Base-by-base conservation (phyloP, 2,113 vertebrate genomes). In the Aspiorhynchus laticeps region DNA sequence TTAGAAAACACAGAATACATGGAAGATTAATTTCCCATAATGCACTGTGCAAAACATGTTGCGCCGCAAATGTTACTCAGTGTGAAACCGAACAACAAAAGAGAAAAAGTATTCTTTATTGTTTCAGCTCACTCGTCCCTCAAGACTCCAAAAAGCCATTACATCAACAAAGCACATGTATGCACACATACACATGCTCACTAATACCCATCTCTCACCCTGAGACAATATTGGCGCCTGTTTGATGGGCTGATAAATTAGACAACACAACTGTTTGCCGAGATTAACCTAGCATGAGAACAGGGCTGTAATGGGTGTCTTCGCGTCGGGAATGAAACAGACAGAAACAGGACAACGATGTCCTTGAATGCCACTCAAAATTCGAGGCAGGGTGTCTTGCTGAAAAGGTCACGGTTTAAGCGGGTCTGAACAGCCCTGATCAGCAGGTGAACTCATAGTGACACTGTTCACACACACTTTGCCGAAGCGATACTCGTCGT, bases 171-270 rank as follows among this genome's bases (percentile, higher is more conserved):
- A 24, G 19, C 43, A 46, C 53, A 48, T 17, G 43, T 43, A 17
- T 17, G 51, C 83, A 67, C 28, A 59, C 82, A 31, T 61, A 81
- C 46, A 84, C 83, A 43, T 85, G 19, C 83, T 48, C 85, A 69
- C 77, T 19, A 79, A 87, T 91, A 80, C 84, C 91, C 89, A 51
- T 87, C 91, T 93, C 91, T 93, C 91, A 92, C 73, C n/a, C 88
- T 89, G 91, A 92, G 94, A 93, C 87, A 92, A 87, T 89, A 89
- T 85, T 85, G 69, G 84, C 11, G 75, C 14, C 41, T 91, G 89
- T 92, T 93, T 92, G 91, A 92, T 90, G 86, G 33, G 82, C 83
- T 43, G 82, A 91, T 91, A 90, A 93, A 94, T 94, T 90, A 92
- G 87, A 88, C 74, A 87, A 80, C 51, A 88, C 86, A 90, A 90